These are phyloP conservation scores for Pomacea maculata DNA, from an alignment of 1,140 invertebrate genomes.

Conservation along the genomic window DNA sequence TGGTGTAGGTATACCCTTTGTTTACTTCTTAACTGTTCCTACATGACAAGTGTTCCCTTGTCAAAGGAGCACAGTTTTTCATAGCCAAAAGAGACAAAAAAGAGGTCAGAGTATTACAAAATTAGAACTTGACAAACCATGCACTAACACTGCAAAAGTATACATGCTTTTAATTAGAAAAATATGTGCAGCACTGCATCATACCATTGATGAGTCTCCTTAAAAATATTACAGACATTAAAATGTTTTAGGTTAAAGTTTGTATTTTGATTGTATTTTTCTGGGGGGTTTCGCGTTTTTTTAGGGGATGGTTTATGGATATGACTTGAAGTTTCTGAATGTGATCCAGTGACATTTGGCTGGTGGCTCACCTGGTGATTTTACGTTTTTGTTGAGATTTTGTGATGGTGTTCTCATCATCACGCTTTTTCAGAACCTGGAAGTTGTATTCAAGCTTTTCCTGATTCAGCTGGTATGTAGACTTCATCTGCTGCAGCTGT, in stretches of 20 bases:
- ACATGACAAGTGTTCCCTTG: no score
- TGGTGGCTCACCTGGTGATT: slow-evolving; percentile 67
- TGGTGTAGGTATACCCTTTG: no score
- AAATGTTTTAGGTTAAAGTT: neutral
- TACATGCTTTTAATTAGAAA: no score
- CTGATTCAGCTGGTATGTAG: slow-evolving; percentile 76
- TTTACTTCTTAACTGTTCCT: no score
- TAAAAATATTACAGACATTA: no score
- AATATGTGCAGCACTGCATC: no score
- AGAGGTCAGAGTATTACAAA: no score
- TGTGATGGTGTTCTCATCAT: slow-evolving; percentile 85
- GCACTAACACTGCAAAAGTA: no score
- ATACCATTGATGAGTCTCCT: no score
- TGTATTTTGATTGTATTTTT: neutral
- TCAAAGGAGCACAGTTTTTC: no score
- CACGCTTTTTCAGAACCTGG: slow-evolving; percentile 81
- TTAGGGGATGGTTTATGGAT: neutral
- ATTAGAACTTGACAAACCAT: no score
- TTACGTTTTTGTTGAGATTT: slow-evolving; percentile 84
- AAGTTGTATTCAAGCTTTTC: slow-evolving; percentile 91
- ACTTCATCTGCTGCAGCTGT: slow-evolving; percentile 81
- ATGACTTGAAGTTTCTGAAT: neutral
- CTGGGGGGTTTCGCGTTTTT: neutral
- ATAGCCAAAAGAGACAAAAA: no score
- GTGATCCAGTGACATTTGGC: neutral